Evolutionary conservation across 1,140 invertebrate genomes (phyloP).

Genomic region (Ylistrum balloti): DNA sequence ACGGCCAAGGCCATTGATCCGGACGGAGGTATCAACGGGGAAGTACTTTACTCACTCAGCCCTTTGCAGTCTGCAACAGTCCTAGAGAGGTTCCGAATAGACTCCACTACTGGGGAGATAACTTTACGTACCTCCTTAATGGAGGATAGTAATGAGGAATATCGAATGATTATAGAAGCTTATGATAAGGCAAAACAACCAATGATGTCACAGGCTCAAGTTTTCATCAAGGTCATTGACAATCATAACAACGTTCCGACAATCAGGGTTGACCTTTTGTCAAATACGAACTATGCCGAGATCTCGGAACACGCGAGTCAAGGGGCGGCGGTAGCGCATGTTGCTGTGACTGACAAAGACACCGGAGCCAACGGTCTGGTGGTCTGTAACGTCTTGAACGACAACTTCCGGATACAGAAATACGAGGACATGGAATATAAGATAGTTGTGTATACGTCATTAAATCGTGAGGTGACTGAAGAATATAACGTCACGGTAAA

Average conservation of each 20-base stretch:
- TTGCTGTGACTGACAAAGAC: slow-evolving; percentile 74
- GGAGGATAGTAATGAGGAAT: slow-evolving; percentile 62
- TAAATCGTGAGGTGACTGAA: slow-evolving; percentile 90
- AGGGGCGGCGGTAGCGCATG: slow-evolving; percentile 73
- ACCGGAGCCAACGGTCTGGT: slow-evolving; percentile 74
- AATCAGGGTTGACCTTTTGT: slow-evolving; percentile 71
- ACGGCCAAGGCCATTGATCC: slow-evolving; percentile 96
- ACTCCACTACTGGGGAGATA: slow-evolving; percentile 63
- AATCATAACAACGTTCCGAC: slow-evolving; percentile 76
- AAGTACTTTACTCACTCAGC: slow-evolving; percentile 92
- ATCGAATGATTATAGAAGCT: slow-evolving; percentile 67
- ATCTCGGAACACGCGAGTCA: slow-evolving; percentile 74
- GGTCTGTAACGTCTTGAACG: slow-evolving; percentile 65
- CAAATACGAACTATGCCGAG: slow-evolving; percentile 61
- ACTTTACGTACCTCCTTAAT: slow-evolving; percentile 63
- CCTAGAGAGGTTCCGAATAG: slow-evolving; percentile 63
- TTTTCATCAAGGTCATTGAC: slow-evolving; percentile 73
- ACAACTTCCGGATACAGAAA: slow-evolving; percentile 69
- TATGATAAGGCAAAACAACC: slow-evolving; percentile 64
- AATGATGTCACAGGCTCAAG: slow-evolving; percentile 62
- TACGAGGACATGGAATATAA: slow-evolving; percentile 69
- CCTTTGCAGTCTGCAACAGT: slow-evolving; percentile 63
- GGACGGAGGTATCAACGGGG: slow-evolving; percentile 97
- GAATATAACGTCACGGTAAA: slow-evolving; percentile 90
- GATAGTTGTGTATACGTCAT: slow-evolving; percentile 82